Percentiles rank a stretch among this genome's conserved stretches.
phyloP scores from a whole-genome alignment of 2,888 invertebrate genomes.

The Lampropteryx suffumata region DNA sequence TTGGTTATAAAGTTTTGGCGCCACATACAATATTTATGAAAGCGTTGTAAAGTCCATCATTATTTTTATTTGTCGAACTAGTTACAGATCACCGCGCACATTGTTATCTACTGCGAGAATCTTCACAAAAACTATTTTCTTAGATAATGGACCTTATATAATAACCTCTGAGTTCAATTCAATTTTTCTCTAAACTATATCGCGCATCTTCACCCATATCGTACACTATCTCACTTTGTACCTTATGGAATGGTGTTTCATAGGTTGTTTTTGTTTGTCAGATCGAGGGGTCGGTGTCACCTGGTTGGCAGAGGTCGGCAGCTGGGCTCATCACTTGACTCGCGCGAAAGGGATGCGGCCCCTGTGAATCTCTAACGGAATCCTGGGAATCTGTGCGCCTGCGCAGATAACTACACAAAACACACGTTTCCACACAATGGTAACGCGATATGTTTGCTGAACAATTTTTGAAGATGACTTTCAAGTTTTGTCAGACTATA shows the following conservation, averaged over 20 bases:
- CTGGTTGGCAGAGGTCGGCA: constrained; percentile 67
- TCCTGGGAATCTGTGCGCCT: constrained; percentile 65
- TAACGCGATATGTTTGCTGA: constrained; percentile 56
- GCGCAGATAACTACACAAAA: constrained; percentile 48
- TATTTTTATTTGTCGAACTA: constrained; percentile 68
- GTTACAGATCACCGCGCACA: constrained; percentile 73
- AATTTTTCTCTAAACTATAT: constrained; percentile 39
- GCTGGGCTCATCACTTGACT: constrained; percentile 79
- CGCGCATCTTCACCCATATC: constrained; percentile 40
- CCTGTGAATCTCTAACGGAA: constrained; percentile 73
- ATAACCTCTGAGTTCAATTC: constrained; percentile 51
- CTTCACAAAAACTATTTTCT: constrained; percentile 38
- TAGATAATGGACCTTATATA: constrained; percentile 45
- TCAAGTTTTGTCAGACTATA: constrained; percentile 10
- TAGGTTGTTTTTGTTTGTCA: constrained; percentile 41
- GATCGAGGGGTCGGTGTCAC: constrained; percentile 51
- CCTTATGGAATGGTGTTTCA: constrained; percentile 19
- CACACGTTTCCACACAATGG: constrained; percentile 51
- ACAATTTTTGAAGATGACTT: constrained; percentile 14
- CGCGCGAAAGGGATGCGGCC: constrained; percentile 76
- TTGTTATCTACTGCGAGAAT: constrained; percentile 71
- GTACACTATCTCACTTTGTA: constrained; percentile 20
- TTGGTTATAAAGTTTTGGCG: constrained; percentile 30
- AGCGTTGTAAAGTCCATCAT: constrained; percentile 41
- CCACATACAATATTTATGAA: constrained; percentile 24